Base-by-base conservation (phyloP, 1,140 invertebrate species). In the Psix sp. region DNA sequence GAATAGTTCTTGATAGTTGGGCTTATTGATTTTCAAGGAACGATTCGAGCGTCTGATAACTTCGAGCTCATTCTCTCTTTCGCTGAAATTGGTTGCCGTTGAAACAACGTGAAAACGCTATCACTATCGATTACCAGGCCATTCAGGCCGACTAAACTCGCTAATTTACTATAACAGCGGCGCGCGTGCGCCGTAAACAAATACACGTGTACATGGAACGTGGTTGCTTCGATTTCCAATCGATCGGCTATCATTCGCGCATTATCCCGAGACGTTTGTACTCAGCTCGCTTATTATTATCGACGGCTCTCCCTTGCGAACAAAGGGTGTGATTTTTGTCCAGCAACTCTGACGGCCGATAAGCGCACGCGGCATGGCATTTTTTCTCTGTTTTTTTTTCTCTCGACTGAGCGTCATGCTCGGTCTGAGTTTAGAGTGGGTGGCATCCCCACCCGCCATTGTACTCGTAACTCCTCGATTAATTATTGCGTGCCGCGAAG, bases 401-500 rank as follows among this genome's bases (percentile, higher is more conserved):
- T n/a, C n/a, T n/a, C n/a, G n/a, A n/a, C n/a, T n/a, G n/a, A n/a
- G n/a, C n/a, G n/a, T n/a, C n/a, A n/a, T n/a, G n/a, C n/a, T n/a
- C n/a, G n/a, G n/a, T 60, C 2, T n/a, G 45, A 45, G 39, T 35
- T 46, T 60, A 51, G 45, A 48, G 26, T 56, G 56, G 68, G 57
- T 45, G 54, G 48, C 49, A 56, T 15, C 71, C 67, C 60, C 36
- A 49, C 54, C 43, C 65, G 65, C 63, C 68, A 83, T 84, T 84
- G 82, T 85, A 66, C 74, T 80, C 74, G 77, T 77, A 71, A 79
- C 78, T 77, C 70, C 59, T 66, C 84, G 83, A 84, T 85, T 85
- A 85, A 85, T 85, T 85, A 84, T 82, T 80, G 79, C 78, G 75
- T 80, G 79, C 79, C 71, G 67, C 67, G 71, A 80, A 78, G 70